These are phyloP conservation scores for Troilus luridus DNA, from an alignment of 2,888 invertebrate genomes.

Conservation along the genomic window DNA sequence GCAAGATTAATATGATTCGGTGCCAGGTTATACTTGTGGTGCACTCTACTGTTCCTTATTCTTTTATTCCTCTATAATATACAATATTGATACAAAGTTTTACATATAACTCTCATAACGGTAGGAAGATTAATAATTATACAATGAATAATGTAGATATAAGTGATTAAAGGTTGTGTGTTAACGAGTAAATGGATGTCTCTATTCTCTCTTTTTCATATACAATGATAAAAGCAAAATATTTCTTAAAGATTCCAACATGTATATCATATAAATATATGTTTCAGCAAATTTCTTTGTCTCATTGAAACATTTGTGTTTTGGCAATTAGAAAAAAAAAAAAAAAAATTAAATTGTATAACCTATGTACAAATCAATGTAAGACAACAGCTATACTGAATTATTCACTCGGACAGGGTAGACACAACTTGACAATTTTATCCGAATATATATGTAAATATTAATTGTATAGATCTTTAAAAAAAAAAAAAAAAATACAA, in stretches of 20 bases:
- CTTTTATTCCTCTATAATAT: conserved; percentile 62
- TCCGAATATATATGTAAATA: conserved; percentile 64
- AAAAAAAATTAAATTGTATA: conserved; percentile 54
- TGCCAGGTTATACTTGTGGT: conserved; percentile 65
- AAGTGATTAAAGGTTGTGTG: conserved; percentile 59
- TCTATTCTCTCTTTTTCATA: conserved; percentile 53
- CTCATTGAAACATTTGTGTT: conserved; percentile 46
- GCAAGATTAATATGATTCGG: conserved; percentile 63
- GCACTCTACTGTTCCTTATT: conserved; percentile 65
- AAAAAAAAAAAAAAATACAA: conserved; percentile 58
- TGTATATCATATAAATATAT: conserved; percentile 14
- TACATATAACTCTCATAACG: conserved; percentile 54
- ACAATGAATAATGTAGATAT: conserved; percentile 57
- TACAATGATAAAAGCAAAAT: neutral
- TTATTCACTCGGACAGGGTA: conserved; percentile 64
- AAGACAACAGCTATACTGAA: conserved; percentile 59
- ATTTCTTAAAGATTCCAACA: conserved; percentile 49
- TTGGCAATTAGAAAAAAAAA: conserved; percentile 54
- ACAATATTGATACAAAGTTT: conserved; percentile 55
- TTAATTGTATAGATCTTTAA: conserved; percentile 61
- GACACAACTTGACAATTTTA: conserved; percentile 65
- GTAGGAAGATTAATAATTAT: conserved; percentile 56
- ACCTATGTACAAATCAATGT: conserved; percentile 60
- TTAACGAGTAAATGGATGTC: conserved; percentile 52
- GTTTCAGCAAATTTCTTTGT: conserved; percentile 46